phyloP scores from a whole-genome alignment of 2,113 vertebrate species.

The Cairina moschata region DNA sequence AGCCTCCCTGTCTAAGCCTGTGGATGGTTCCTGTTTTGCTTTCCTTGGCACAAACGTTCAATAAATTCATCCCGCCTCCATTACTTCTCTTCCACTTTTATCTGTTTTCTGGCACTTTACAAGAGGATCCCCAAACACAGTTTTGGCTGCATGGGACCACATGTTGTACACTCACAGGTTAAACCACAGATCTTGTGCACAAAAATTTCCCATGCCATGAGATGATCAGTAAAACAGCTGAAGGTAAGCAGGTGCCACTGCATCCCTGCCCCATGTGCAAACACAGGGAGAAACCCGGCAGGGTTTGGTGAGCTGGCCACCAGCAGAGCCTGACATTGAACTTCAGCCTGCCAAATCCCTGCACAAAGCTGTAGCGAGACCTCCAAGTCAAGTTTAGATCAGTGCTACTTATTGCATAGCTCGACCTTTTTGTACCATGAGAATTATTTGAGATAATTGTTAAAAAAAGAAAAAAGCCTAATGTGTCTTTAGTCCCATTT shows the following conservation, averaged over 20 bases:
- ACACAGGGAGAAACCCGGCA: rapidly evolving
- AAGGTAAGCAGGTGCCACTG: neutral
- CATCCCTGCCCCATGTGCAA: rapidly evolving
- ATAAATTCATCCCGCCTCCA: neutral
- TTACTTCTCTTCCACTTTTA: neutral
- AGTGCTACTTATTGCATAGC: too few species aligned
- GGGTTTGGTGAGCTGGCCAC: neutral
- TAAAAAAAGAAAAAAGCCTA: neutral
- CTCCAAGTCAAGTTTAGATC: too few species aligned
- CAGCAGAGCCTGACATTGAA: neutral
- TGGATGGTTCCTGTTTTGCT: neutral
- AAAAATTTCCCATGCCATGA: neutral
- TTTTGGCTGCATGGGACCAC: neutral
- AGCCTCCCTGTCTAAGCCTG: neutral
- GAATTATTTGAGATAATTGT: neutral
- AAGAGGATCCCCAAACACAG: neutral
- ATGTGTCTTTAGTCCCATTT: neutral
- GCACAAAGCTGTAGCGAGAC: rapidly evolving
- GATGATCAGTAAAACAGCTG: rapidly evolving
- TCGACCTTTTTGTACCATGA: neutral
- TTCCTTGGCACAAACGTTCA: neutral
- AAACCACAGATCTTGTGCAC: neutral
- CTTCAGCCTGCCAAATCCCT: neutral
- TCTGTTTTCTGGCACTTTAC: neutral
- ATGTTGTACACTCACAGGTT: too few species aligned